Evolutionary conservation across 2,113 vertebrate genomes (phyloP).

Genomic region (Anguilla japonica): DNA sequence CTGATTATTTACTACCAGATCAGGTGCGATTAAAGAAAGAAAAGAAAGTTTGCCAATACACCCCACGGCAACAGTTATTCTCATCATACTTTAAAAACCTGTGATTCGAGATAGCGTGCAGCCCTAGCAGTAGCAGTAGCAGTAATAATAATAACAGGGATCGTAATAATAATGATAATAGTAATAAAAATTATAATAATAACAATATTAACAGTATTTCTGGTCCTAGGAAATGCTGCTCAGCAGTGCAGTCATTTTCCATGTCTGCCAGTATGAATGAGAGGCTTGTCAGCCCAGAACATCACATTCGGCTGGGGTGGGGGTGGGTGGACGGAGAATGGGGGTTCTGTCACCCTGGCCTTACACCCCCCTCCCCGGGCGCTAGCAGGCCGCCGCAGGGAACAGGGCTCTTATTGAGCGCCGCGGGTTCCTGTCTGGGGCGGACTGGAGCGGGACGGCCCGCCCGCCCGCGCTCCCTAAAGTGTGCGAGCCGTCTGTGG

Average conservation of each 20-base stretch:
- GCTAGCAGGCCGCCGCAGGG: slow-evolving; percentile 46
- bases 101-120: too few species aligned
- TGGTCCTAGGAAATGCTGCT: slow-evolving; percentile 60
- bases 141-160: too few species aligned
- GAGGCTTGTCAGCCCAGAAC: slow-evolving; percentile 71
- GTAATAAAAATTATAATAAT: slow-evolving; percentile 48
- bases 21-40: too few species aligned
- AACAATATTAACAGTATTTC: slow-evolving; percentile 39
- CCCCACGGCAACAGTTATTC: too few species aligned
- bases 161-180: too few species aligned
- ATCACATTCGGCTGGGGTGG: slow-evolving; percentile 53
- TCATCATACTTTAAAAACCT: too few species aligned
- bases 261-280: slow-evolving; percentile 65
- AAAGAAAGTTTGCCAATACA: too few species aligned
- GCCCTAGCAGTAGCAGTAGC: too few species aligned
- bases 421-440: background rate
- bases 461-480: background rate
- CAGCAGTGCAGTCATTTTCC: slow-evolving; percentile 65
- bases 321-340: slow-evolving; percentile 69
- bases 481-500: slow-evolving; percentile 46
- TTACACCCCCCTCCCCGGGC: slow-evolving; percentile 23
- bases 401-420: slow-evolving; percentile 71
- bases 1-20: too few species aligned
- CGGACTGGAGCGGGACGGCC: background rate
- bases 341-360: slow-evolving; percentile 61